Percentiles rank a stretch among this genome's conserved stretches.
Evolutionary conservation across 2,888 invertebrate genomes (phyloP).

Genomic region (Dasysyrphus tricinctus): DNA sequence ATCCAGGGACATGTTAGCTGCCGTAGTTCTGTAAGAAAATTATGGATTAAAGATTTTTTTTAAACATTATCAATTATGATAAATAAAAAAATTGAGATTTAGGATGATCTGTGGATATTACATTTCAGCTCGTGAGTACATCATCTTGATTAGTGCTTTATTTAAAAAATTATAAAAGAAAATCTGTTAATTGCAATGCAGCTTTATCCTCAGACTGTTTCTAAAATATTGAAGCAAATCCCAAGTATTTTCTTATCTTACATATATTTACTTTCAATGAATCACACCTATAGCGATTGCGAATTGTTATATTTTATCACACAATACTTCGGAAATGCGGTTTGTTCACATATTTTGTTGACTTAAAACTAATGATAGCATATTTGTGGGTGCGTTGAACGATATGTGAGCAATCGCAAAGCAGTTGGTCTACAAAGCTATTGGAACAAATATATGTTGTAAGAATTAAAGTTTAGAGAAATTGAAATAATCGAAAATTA

Average conservation of each 20-base stretch:
- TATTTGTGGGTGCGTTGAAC: slow-evolving; percentile 2
- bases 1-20: slow-evolving; percentile 90
- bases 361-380: slow-evolving; percentile 6
- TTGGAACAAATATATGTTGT: not conserved
- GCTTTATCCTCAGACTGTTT: slow-evolving; percentile 43
- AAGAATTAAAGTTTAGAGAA: not conserved
- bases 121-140: slow-evolving; percentile 81
- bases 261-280: slow-evolving; percentile 62
- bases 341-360: slow-evolving; percentile 32
- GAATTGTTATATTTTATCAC: slow-evolving; percentile 26
- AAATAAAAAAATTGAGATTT: slow-evolving; percentile 8
- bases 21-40: slow-evolving; percentile 68
- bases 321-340: slow-evolving; percentile 8
- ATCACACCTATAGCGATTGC: slow-evolving; percentile 43
- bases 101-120: slow-evolving; percentile 71
- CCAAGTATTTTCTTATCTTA: slow-evolving; percentile 58
- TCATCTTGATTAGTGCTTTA: slow-evolving; percentile 77
- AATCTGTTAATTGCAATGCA: slow-evolving; percentile 40
- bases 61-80: not conserved
- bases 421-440: not conserved
- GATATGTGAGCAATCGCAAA: slow-evolving; percentile 5
- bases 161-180: slow-evolving; percentile 12
- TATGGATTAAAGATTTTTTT: not conserved
- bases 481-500: not conserved
- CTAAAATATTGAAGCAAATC: slow-evolving; percentile 16